Evolutionary conservation across 1,140 invertebrate genomes (phyloP).

Genomic region (Heliconius hermathena): DNA sequence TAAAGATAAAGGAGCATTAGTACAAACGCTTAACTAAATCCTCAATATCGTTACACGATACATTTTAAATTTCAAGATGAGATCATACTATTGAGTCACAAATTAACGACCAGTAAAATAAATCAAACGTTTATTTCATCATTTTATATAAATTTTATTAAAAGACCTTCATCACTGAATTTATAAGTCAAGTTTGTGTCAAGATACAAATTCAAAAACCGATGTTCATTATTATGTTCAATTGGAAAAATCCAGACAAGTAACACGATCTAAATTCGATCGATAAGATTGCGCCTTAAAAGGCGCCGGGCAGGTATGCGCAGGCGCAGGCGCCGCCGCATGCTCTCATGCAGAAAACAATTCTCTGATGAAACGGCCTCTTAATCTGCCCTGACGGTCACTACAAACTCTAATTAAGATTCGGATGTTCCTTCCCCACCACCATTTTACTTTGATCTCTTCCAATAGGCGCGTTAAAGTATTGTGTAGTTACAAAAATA

Average conservation of each 20-base stretch:
- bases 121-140: slow-evolving; percentile 35
- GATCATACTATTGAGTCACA: slow-evolving; percentile 23
- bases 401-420: slow-evolving; percentile 72
- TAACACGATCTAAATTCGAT: slow-evolving; percentile 63
- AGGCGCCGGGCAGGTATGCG: slow-evolving; percentile 59
- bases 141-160: slow-evolving; percentile 40
- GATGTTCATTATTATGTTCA: slow-evolving; percentile 44
- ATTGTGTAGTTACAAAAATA: background rate
- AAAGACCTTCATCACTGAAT: slow-evolving; percentile 30
- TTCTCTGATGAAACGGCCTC: slow-evolving; percentile 70
- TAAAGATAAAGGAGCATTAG: slow-evolving; percentile 16
- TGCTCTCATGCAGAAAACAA: slow-evolving; percentile 71
- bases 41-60: slow-evolving; percentile 2
- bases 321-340: slow-evolving; percentile 56
- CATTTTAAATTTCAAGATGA: slow-evolving; percentile 16
- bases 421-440: slow-evolving; percentile 48
- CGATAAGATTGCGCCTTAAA: slow-evolving; percentile 63
- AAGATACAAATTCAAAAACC: slow-evolving; percentile 36
- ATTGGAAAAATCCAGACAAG: slow-evolving; percentile 51
- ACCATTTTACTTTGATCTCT: slow-evolving; percentile 45
- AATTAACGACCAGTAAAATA: slow-evolving; percentile 26
- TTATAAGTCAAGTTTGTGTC: slow-evolving; percentile 40
- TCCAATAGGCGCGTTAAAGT: background rate
- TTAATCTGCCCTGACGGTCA: slow-evolving; percentile 74
- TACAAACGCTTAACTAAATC: background rate